Percentiles rank a stretch among this genome's conserved stretches.
Conservation (phyloP, 2,113 vertebrate genomes). For the Microcebus murinus region DNA sequence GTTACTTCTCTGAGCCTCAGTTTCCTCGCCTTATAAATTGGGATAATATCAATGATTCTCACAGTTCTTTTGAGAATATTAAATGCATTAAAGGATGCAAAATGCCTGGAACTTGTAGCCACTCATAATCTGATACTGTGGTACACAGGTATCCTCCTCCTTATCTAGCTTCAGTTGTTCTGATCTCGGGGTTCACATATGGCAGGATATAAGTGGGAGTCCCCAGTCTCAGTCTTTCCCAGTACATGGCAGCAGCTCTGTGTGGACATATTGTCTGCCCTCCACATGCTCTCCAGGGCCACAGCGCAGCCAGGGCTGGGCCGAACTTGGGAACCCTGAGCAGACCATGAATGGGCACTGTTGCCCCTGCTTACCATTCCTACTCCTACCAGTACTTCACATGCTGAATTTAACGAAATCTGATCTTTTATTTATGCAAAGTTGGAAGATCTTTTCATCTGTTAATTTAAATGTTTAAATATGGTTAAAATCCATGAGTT, state of each 20-base stretch:
- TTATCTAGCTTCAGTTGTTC: not conserved
- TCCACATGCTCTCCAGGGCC: not conserved
- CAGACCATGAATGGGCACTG: not conserved
- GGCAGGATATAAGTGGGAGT: not conserved
- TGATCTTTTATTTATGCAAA: not conserved
- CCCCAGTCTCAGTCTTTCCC: not conserved
- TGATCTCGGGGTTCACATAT: not conserved
- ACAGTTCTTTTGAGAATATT: conserved; percentile 33
- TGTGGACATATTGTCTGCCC: not conserved
- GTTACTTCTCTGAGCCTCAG: not conserved
- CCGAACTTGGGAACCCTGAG: not conserved
- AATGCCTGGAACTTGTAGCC: not conserved
- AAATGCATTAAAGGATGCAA: not conserved
- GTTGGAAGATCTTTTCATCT: not conserved
- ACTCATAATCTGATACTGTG: not conserved
- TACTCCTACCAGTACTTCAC: not conserved
- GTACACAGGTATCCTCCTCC: not conserved
- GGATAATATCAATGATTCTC: not conserved
- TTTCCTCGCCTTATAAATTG: not conserved
- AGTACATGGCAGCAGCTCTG: not conserved
- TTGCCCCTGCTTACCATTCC: not conserved
- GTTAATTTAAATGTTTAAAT: conserved; percentile 34
- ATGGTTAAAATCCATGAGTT: not conserved
- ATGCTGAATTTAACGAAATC: conserved; percentile 27
- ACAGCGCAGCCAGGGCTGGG: not conserved